phyloP scores from a whole-genome alignment of 2,888 invertebrate genomes.

The Acleris literana region DNA sequence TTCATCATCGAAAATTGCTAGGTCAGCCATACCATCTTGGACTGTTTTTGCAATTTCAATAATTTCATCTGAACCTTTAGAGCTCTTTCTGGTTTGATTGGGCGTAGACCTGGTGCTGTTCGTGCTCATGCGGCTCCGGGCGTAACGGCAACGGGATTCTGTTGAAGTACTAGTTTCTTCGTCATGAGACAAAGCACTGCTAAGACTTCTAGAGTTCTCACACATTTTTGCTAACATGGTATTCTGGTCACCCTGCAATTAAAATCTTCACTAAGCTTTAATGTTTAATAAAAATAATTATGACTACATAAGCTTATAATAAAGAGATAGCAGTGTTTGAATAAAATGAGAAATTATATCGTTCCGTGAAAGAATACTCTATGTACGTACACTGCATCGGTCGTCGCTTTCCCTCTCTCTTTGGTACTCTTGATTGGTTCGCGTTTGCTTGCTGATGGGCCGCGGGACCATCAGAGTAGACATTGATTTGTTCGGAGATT shows the following conservation, averaged over 20 bases:
- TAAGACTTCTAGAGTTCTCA: conserved; percentile 68
- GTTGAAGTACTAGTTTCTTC: conserved; percentile 69
- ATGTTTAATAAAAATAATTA: too few species aligned
- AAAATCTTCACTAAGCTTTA: conserved; percentile 3
- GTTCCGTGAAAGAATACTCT: too few species aligned
- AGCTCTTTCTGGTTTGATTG: conserved; percentile 60
- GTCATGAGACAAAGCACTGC: conserved; percentile 70
- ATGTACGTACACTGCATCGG: conserved; percentile 46
- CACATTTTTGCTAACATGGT: conserved; percentile 63
- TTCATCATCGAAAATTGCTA: conserved; percentile 68
- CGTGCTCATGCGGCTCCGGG: conserved; percentile 61
- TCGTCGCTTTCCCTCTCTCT: conserved; percentile 47
- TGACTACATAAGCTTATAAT: too few species aligned
- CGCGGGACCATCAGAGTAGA: conserved; percentile 47
- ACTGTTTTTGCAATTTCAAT: conserved; percentile 81
- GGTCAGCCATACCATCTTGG: conserved; percentile 81
- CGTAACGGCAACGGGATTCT: conserved; percentile 65
- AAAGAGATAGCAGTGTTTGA: too few species aligned
- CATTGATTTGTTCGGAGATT: conserved; percentile 63
- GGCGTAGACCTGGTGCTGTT: conserved; percentile 63
- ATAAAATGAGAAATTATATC: too few species aligned
- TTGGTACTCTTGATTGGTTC: conserved; percentile 19
- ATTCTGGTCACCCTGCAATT: conserved; percentile 63
- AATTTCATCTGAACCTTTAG: conserved; percentile 71
- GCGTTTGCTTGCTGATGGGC: conserved; percentile 50